phyloP scores from a whole-genome alignment of 2,113 vertebrate genomes.

The Octodon degus region DNA sequence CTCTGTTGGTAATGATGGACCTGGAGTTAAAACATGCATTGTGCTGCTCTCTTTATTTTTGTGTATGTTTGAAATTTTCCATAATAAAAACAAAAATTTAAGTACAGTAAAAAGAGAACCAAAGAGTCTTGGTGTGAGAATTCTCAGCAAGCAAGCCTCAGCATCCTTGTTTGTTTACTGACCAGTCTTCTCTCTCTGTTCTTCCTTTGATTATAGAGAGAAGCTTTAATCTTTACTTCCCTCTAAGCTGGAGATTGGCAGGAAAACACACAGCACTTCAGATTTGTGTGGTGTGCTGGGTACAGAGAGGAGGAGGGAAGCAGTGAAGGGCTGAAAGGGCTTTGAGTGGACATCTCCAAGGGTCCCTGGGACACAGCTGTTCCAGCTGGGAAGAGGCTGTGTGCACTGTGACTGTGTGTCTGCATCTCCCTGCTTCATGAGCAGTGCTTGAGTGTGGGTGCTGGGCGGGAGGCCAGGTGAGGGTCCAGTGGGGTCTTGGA shows the following conservation, averaged over 20 bases:
- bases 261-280: neutral
- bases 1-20: neutral
- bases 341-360: neutral
- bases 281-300: neutral
- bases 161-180: neutral
- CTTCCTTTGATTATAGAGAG: conserved; percentile 36
- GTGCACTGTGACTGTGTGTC: neutral
- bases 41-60: neutral
- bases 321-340: neutral
- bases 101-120: neutral
- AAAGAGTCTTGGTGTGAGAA: neutral
- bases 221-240: conserved; percentile 32
- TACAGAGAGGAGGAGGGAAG: neutral
- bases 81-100: neutral
- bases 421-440: neutral
- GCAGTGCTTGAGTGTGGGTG: neutral
- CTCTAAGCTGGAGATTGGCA: neutral
- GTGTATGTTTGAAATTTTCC: neutral
- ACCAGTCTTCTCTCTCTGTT: conserved; percentile 8
- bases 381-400: neutral
- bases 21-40: neutral
- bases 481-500: neutral
- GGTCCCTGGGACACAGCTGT: neutral
- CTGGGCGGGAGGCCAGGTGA: neutral
- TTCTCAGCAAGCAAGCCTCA: neutral